phyloP scores from a whole-genome alignment of 2,888 invertebrate genomes.

The Chrysodeixis includens region DNA sequence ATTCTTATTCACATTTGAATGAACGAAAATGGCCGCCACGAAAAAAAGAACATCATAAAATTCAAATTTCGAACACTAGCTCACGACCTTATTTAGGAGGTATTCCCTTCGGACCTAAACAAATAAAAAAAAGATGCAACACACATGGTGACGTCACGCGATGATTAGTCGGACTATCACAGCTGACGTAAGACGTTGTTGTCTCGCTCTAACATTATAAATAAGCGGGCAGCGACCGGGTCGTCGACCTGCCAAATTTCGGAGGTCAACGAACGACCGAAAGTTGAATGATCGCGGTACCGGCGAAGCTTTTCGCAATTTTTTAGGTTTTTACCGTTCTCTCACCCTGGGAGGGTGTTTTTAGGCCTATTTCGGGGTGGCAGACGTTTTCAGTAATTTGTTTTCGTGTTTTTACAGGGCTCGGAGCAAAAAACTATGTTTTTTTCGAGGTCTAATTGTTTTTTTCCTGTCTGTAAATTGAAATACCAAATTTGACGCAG shows the following conservation, averaged over 20 bases:
- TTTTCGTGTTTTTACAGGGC: not conserved
- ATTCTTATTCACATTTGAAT: not conserved
- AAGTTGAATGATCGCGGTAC: slow-evolving; percentile 37
- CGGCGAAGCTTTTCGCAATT: slow-evolving; percentile 39
- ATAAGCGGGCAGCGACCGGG: slow-evolving; percentile 75
- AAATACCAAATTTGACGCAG: too few species aligned
- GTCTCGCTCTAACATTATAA: slow-evolving; percentile 67
- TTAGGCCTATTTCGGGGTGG: not conserved
- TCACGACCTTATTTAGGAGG: not conserved
- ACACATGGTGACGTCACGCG: slow-evolving; percentile 40
- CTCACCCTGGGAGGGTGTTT: slow-evolving; percentile 11
- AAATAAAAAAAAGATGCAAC: slow-evolving; percentile 38
- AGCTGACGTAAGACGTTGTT: slow-evolving; percentile 55
- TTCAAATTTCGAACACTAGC: not conserved
- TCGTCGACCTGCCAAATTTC: slow-evolving; percentile 80
- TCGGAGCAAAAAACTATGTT: not conserved
- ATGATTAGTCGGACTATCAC: slow-evolving; percentile 45
- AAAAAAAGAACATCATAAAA: not conserved
- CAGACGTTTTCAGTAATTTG: too few species aligned
- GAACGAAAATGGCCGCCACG: not conserved
- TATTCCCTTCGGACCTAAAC: slow-evolving; percentile 1
- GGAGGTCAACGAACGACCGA: slow-evolving; percentile 81
- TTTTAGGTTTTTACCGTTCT: slow-evolving; percentile 44
- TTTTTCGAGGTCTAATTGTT: not conserved
- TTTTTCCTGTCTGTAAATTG: not conserved